Base-by-base conservation (phyloP, 2,113 vertebrate species). In the Promerops cafer region DNA sequence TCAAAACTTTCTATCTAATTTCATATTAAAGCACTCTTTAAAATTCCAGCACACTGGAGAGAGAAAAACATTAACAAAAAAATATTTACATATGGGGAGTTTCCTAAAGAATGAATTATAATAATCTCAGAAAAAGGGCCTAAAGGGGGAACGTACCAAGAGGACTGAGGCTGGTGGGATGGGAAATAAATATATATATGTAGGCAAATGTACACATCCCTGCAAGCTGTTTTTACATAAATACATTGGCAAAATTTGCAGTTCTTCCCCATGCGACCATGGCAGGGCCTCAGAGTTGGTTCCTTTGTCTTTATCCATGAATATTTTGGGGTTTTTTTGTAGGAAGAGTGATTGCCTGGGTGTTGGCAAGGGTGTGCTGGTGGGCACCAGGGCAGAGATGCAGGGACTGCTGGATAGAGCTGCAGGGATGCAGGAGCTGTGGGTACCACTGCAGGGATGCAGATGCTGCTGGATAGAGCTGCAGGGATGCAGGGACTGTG, bases 31-130 rank as follows among this genome's bases (percentile, higher is more conserved):
- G 45, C 0, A 0, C 13, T 92, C 71, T 93, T 93, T 92, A 91
- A 87, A 94, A 95, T 92, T 88, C 94, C 35, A 87, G n/a, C 81
- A 86, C 61, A n/a, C 59, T 76, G 59, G 95, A 87, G 89, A 89
- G 87, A 59, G 57, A 69, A 91, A 96, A 93, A 81, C 61, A 92
- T 69, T 79, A 71, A 80, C 84, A 91, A 89, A 92, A 86, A 93
- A 87, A 84, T 91, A 96, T 94, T 95, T 96, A 94, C 93, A 92
- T 60, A 31, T 47, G 77, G 83, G 76, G 88, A 70, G n/a, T 81
- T 90, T 95, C 79, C 94, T 97, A 84, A 95, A 95, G 86, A 87
- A 93, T 71, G 59, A 88, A 94, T 94, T 94, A 81, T 54, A 83
- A 90, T 85, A 33, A 90, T 72, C 52, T 91, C 87, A 87, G 52